phyloP scores from a whole-genome alignment of 2,113 vertebrate species.

The Raja brachyura region DNA sequence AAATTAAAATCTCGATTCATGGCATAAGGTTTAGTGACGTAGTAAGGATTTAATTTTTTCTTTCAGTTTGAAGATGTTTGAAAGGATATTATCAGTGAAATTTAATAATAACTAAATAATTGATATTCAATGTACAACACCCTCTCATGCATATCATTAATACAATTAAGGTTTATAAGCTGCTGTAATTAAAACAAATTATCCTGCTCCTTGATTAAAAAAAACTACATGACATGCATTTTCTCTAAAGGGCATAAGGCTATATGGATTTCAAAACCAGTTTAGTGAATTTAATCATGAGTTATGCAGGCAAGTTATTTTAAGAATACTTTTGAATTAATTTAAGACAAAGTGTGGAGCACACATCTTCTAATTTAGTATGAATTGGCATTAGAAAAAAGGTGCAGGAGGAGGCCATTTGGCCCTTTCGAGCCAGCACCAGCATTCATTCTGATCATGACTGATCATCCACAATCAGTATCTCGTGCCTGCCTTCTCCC shows the following conservation, averaged over 20 bases:
- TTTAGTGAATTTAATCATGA: conserved; percentile 6
- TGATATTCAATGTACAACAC: conserved; percentile 20
- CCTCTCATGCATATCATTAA: conserved; percentile 10
- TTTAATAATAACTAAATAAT: conserved; percentile 33
- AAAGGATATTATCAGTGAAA: neutral
- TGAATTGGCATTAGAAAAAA: conserved; percentile 7
- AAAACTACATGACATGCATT: conserved; percentile 2
- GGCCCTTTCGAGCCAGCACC: no score
- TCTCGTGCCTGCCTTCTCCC: no score
- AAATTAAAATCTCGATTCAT: neutral
- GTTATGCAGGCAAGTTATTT: conserved; percentile 31
- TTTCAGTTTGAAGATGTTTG: conserved; percentile 8
- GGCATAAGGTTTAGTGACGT: neutral
- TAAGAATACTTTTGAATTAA: conserved; percentile 13
- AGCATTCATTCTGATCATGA: no score
- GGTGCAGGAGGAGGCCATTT: no score
- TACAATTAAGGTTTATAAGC: conserved; percentile 24
- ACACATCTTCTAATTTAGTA: conserved; percentile 5
- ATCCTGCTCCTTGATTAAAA: conserved; percentile 25
- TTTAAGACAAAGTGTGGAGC: neutral
- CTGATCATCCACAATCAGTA: no score
- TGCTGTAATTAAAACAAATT: conserved; percentile 35
- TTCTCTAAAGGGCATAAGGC: neutral
- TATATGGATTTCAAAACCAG: conserved; percentile 22
- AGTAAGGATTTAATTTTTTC: neutral